Evolutionary conservation across 92 coral and sea anemone genomes (phyloP).

Genomic region (Zoanthus gigantus): DNA sequence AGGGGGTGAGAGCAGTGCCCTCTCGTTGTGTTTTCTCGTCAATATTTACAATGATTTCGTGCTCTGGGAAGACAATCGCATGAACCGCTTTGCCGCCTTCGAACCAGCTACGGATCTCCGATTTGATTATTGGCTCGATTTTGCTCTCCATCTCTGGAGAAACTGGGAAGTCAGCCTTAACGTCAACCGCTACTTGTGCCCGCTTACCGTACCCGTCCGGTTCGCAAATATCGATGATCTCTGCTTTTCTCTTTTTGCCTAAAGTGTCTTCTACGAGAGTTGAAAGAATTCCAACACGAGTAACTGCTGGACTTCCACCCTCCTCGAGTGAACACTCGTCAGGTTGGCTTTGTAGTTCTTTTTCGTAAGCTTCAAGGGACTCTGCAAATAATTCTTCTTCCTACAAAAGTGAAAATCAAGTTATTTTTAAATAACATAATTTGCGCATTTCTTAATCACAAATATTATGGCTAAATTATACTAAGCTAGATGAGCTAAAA

Average conservation of each 20-base stretch:
- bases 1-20: constrained; percentile 78
- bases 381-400: constrained; percentile 71
- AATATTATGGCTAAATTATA: no score
- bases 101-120: constrained; percentile 97
- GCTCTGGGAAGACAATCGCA: constrained; percentile 74
- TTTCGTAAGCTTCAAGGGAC: constrained; percentile 86
- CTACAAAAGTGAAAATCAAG: not conserved
- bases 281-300: constrained; percentile 68
- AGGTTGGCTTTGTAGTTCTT: constrained; percentile 66
- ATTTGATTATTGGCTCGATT: constrained; percentile 95
- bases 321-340: constrained; percentile 59
- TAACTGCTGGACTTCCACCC: constrained; percentile 56
- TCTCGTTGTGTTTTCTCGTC: constrained; percentile 85
- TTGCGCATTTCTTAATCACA: not conserved
- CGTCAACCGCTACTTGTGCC: constrained; percentile 81
- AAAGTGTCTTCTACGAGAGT: constrained; percentile 91
- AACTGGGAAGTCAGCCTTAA: constrained; percentile 80
- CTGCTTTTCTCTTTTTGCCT: constrained; percentile 86
- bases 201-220: constrained; percentile 85
- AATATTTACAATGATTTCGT: constrained; percentile 91
- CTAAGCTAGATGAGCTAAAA: no score
- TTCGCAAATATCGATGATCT: constrained; percentile 69
- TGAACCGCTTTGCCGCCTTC: constrained; percentile 88
- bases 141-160: constrained; percentile 85
- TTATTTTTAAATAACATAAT: not conserved